Percentiles rank a stretch among this genome's conserved stretches.
These are phyloP conservation scores for Yponomeuta plumbellus DNA, from an alignment of 2,888 invertebrate genomes.

Conservation along the genomic window DNA sequence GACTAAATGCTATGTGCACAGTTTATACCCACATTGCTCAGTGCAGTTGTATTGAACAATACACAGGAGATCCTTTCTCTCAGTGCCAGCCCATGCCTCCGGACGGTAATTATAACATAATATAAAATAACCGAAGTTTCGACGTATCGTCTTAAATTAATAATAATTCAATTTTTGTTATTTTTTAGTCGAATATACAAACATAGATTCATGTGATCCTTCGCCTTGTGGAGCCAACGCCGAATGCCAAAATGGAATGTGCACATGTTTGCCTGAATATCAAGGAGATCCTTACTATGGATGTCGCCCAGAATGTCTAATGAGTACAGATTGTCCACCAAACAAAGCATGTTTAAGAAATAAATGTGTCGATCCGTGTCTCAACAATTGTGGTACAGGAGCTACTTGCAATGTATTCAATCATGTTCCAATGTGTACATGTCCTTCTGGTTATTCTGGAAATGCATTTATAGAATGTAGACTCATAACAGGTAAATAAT, in stretches of 20 bases:
- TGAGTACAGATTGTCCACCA: conserved; percentile 83
- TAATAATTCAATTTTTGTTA: neutral
- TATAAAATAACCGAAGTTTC: conserved; percentile 14
- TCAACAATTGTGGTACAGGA: conserved; percentile 84
- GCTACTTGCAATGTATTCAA: conserved; percentile 84
- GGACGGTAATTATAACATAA: conserved; percentile 41
- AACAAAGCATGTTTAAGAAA: conserved; percentile 82
- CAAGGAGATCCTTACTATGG: conserved; percentile 86
- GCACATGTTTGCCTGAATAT: conserved; percentile 83
- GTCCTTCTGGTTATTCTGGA: conserved; percentile 79
- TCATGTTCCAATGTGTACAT: conserved; percentile 77
- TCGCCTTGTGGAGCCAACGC: conserved; percentile 85
- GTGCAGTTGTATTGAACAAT: conserved; percentile 75
- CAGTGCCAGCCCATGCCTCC: conserved; percentile 51
- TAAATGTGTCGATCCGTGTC: conserved; percentile 87
- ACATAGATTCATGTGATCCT: conserved; percentile 78
- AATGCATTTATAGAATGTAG: conserved; percentile 82
- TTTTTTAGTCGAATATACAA: conserved; percentile 24
- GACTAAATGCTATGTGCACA: conserved; percentile 73
- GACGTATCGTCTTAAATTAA: conserved; percentile 12
- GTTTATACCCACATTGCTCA: conserved; percentile 80
- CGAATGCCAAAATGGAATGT: conserved; percentile 80
- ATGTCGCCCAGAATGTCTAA: conserved; percentile 88
- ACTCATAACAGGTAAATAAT: conserved; percentile 54
- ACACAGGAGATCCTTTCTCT: conserved; percentile 78